phyloP scores from a whole-genome alignment of 2,113 vertebrate genomes.

The Eolophus roseicapilla region DNA sequence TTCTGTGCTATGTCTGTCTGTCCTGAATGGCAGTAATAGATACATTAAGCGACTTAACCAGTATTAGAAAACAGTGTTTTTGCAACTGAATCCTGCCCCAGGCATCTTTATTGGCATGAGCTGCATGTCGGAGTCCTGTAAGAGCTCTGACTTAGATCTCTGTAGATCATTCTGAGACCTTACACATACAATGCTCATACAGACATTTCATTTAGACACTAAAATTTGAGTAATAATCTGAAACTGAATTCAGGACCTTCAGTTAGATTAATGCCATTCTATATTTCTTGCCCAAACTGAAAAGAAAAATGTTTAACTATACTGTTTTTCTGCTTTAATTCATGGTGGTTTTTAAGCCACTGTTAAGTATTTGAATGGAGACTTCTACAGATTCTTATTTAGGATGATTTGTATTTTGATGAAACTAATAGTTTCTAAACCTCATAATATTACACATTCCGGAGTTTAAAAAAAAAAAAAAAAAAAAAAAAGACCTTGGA shows the following conservation, averaged over 20 bases:
- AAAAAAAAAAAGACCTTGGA: not conserved
- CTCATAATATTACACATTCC: not conserved
- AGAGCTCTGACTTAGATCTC: not conserved
- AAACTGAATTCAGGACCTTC: not conserved
- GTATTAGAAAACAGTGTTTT: not conserved
- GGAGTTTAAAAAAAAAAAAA: not conserved
- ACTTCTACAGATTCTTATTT: not conserved
- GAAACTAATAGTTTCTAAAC: not conserved
- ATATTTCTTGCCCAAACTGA: not conserved
- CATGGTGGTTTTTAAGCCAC: not conserved
- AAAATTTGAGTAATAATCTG: not conserved
- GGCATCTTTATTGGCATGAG: not conserved
- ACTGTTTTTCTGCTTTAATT: not conserved
- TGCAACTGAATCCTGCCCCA: not conserved
- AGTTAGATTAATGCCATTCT: not conserved
- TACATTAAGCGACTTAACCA: not conserved
- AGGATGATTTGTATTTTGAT: not conserved
- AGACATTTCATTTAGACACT: not conserved
- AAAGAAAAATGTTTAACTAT: not conserved
- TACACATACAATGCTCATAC: not conserved
- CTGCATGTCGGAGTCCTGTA: not conserved
- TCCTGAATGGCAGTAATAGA: not conserved
- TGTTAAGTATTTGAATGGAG: not conserved
- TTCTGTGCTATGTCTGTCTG: not conserved
- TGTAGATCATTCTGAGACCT: fast-evolving